Evolutionary conservation across 2,888 invertebrate species (phyloP).

Genomic region (Mythimna ferrago): DNA sequence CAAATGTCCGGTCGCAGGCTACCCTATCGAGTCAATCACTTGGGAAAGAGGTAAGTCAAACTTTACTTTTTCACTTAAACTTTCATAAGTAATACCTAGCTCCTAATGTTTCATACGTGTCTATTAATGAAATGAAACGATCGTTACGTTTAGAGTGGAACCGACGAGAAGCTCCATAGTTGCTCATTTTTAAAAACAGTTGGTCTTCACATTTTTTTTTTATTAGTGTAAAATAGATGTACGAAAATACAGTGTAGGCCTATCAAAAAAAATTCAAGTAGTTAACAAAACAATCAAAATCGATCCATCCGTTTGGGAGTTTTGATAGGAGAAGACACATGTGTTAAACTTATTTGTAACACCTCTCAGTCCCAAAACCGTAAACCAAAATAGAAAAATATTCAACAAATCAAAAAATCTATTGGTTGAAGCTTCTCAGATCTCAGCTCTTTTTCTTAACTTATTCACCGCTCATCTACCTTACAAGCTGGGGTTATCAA

Average conservation of each 20-base stretch:
- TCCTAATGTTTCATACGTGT: too few relatives aligned
- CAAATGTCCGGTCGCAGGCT: slow-evolving; percentile 97
- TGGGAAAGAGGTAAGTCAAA: slow-evolving; percentile 96
- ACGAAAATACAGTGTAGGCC: not conserved
- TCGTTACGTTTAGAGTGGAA: not conserved
- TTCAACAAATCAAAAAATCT: not conserved
- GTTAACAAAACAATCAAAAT: not conserved
- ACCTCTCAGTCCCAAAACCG: not conserved
- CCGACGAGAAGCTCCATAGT: not conserved
- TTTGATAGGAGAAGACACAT: not conserved
- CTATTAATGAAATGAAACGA: not conserved
- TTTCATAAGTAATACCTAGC: not conserved
- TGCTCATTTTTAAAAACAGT: not conserved
- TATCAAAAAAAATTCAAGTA: not conserved
- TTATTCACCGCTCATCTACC: slow-evolving; percentile 49
- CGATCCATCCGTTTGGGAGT: not conserved
- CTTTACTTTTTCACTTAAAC: not conserved
- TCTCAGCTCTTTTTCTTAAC: slow-evolving; percentile 33
- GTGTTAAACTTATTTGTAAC: not conserved
- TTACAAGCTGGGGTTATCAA: slow-evolving; percentile 41
- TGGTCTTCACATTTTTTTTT: too few relatives aligned
- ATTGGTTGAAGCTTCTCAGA: not conserved
- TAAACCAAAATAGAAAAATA: not conserved
- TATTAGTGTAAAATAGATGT: not conserved
- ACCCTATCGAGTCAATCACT: slow-evolving; percentile 96